Evolutionary conservation across 2,888 invertebrate genomes (phyloP), one percentile per base, ranked within the genome.

Genomic region (Siphonodentalium dalli): DNA sequence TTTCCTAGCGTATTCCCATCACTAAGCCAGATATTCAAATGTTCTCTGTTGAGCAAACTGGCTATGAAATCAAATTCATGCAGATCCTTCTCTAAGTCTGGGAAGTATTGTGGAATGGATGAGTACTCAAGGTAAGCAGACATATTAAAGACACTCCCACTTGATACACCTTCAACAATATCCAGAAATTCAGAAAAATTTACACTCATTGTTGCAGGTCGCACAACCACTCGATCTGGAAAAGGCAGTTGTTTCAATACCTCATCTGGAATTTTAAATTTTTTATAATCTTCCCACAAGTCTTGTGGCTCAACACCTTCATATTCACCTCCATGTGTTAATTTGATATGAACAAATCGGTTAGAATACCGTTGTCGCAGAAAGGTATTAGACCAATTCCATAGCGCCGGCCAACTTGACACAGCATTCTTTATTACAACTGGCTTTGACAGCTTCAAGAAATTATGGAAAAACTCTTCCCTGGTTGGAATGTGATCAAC

Each of bases 1-100:
- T 76, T 75, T 45, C 80, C 80, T n/a, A 80, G 55, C 4, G 80
- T 80, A 48, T 77, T 75, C 6, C 80, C 80, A 71, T 79, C 78
- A 69, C 79, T 79, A 11, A 80, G 62, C 80, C 80, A 80, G n/a
- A 79, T 72, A 48, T 80, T 79, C 2, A 67, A 51, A 48, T 75
- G 74, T 35, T 65, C 55, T 37, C 69, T 44, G 11, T 65, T 56
- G 18, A 78, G 44, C 5, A 69, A 26, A 18, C 59, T 54, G 38
- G 58, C 50, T n/a, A 73, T 58, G 58, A 78, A 77, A 9, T 51
- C 58, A 60, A 74, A 64, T 55, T 78, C 75, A 29, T 42, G 20
- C 3, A 79, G 60, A 53, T 80, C 78, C 2, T 62, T 42, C 47
- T 67, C 63, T 20, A 79, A 46, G 11, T 69, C 72, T 40, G 73